Base-by-base conservation (phyloP, 1,140 invertebrate species). In the Penaeus japonicus region DNA sequence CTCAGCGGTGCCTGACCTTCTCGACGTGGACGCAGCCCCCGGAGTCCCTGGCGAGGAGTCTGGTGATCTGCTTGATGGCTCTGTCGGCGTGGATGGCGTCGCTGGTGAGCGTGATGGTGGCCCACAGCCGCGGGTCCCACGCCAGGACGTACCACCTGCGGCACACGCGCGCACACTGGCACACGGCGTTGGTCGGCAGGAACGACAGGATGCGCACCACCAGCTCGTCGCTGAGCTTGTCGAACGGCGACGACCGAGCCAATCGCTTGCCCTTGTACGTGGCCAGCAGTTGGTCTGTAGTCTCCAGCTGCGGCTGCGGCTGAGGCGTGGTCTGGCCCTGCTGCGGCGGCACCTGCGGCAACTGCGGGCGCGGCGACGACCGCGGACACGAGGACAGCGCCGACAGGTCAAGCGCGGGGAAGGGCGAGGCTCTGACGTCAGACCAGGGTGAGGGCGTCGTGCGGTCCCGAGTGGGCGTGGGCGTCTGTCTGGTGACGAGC, bases 41-140 rank as follows among this genome's bases (percentile, higher is more conserved):
- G 59, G 87, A 89, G 47, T 89, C 91, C 65, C 91, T 88, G 27
- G 90, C 86, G 30, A 91, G 47, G 3, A 91, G 85, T 75, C 87
- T 92, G 24, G 93, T 92, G 35, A 94, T 92, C 53, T 93, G 94
- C 92, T 95, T 94, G 91, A 97, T 92, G 84, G 96, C 94, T 91
- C 94, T 94, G 92, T 96, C 96, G 0, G 95, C 95, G 89, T 94
- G 94, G 1, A 96, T 92, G 57, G 93, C 92, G 89, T 95, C 95
- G 55, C 95, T 95, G 57, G 94, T 93, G 53, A 96, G 92, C 5
- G 93, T 94, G 62, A 96, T 95, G 30, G 93, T 94, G 84, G 95
- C 94, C 96, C 96, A 97, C 1, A 97, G 93, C 2, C 94, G 92
- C 5, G 96, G 96, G 20, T 96, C 95, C 96, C 96, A 97, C 22